Percentiles rank a stretch among this genome's conserved stretches.
phyloP scores from a whole-genome alignment of 2,888 invertebrate genomes.

The Torymus auratus region DNA sequence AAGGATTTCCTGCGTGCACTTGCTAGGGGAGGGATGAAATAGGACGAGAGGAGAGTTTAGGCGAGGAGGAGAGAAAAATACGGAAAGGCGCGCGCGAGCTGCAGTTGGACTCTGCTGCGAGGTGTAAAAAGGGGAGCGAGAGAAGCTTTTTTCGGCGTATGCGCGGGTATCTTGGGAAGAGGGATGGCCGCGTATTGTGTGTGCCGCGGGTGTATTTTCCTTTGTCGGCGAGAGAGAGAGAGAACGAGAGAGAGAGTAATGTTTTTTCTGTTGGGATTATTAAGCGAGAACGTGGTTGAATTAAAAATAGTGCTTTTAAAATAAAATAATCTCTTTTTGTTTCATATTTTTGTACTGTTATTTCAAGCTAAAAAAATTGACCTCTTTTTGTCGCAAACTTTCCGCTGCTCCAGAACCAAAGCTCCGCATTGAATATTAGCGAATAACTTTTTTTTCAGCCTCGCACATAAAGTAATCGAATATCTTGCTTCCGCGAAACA shows the following conservation, averaged over 20 bases:
- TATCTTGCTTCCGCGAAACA: neutral
- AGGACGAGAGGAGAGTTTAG: neutral
- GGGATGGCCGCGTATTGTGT: neutral
- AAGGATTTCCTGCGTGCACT: conserved; percentile 65
- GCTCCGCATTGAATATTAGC: too few species aligned
- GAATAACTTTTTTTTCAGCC: too few species aligned
- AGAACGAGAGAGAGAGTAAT: too few species aligned
- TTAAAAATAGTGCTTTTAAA: too few species aligned
- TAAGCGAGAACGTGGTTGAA: too few species aligned
- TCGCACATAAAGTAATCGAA: too few species aligned
- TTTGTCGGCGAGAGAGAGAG: neutral
- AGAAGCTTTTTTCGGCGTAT: neutral
- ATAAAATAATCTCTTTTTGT: too few species aligned
- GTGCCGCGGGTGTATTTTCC: neutral
- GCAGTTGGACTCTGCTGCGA: neutral
- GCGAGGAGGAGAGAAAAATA: too few species aligned
- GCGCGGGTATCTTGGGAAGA: neutral
- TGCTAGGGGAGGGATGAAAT: conserved; percentile 10
- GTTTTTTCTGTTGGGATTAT: too few species aligned
- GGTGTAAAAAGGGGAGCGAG: neutral
- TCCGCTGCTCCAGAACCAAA: too few species aligned
- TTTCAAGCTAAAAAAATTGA: conserved; percentile 50
- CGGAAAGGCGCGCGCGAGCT: too few species aligned
- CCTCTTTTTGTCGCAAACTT: too few species aligned
- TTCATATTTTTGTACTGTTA: neutral